Percentiles rank a stretch among this genome's conserved stretches.
Evolutionary conservation across 1,140 invertebrate genomes (phyloP).

Genomic region (Mercenaria mercenaria): DNA sequence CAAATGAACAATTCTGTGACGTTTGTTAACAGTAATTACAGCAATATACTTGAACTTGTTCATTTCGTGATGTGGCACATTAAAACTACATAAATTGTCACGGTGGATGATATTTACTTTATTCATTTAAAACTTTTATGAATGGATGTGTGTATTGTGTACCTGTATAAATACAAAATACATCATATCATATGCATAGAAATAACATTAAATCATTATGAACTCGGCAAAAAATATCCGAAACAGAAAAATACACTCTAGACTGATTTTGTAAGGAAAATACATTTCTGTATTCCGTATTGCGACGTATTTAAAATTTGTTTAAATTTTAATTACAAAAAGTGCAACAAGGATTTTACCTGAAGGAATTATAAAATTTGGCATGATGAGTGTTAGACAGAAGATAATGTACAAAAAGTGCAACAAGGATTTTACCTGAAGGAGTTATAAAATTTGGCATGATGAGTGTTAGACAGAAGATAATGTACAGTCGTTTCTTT

Average conservation of each 20-base stretch:
- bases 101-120: background rate
- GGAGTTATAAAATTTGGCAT: background rate
- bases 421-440: background rate
- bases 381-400: too few species aligned
- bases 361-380: background rate
- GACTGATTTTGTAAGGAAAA: background rate
- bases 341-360: background rate
- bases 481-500: slow-evolving; percentile 41
- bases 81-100: background rate
- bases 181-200: background rate
- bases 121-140: background rate
- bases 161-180: slow-evolving; percentile 6
- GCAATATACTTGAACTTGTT: background rate
- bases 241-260: background rate
- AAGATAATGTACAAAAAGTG: background rate
- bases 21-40: background rate
- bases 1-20: background rate
- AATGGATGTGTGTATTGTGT: background rate
- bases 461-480: background rate
- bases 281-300: background rate
- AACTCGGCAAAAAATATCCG: background rate
- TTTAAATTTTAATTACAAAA: background rate
- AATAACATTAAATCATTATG: background rate
- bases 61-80: background rate
- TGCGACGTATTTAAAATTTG: background rate